Evolutionary conservation across 2,888 invertebrate species (phyloP), one percentile per base, ranked within the genome.

Genomic region (Anarsia innoxiella): DNA sequence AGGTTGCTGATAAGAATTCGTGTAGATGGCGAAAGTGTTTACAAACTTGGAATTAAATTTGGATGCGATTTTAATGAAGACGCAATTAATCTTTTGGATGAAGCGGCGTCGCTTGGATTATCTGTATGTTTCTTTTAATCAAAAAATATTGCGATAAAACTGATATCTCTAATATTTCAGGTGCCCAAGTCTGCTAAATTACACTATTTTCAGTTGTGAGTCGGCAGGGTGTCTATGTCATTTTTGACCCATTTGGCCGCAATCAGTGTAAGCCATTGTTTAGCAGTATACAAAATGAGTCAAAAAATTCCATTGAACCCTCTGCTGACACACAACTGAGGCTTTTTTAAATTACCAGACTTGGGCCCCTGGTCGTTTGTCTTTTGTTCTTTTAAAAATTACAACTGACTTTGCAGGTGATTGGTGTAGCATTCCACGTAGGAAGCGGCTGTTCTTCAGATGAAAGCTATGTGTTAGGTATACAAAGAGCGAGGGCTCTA

Each of bases 351-450:
- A n/a, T n/a, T n/a, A n/a, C n/a, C n/a, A n/a, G n/a, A n/a, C n/a
- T n/a, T n/a, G n/a, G n/a, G n/a, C n/a, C n/a, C n/a, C n/a, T n/a
- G n/a, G n/a, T n/a, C n/a, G n/a, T n/a, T n/a, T n/a, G n/a, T n/a
- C n/a, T n/a, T n/a, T n/a, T n/a, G n/a, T n/a, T n/a, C n/a, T n/a
- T n/a, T n/a, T n/a, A n/a, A n/a, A n/a, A n/a, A n/a, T n/a, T n/a
- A n/a, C n/a, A n/a, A n/a, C 25, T n/a, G n/a, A n/a, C n/a, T 16
- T 1, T 23, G 1, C 36, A 69, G 66, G 66, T 69, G 2, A 49
- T 60, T 0, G 66, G 69, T 1, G 58, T 66, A 10, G 62, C 66
- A 0, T 69, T 66, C 37, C 66, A 69, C 40, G 64, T 66, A 0
- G 65, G 65, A 15, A 60, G 61, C 35, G 51, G 34, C 0, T 63